Conservation (phyloP, 2,888 invertebrate genomes). For the Palloptera scutellata region DNA sequence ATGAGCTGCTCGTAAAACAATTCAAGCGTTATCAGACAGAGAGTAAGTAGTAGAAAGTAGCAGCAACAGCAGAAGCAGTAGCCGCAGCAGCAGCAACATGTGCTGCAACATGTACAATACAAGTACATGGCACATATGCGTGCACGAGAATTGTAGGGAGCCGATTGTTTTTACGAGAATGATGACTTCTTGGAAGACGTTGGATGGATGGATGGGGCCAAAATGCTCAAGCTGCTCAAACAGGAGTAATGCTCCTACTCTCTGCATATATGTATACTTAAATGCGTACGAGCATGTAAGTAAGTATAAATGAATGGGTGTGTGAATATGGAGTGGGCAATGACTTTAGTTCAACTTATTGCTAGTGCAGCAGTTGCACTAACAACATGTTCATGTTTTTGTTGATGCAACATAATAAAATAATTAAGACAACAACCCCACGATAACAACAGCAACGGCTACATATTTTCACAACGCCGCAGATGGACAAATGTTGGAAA, state of each 20-base stretch:
- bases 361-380: neutral
- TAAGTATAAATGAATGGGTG: no score
- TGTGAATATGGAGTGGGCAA: conserved; percentile 8
- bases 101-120: conserved; percentile 18
- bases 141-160: conserved; percentile 5
- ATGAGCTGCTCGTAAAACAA: conserved; percentile 23
- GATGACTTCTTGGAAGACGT: conserved; percentile 33
- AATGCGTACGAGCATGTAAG: no score
- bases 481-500: conserved; percentile 21
- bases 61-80: neutral
- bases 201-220: conserved; percentile 1
- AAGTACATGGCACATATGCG: neutral
- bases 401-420: conserved; percentile 36
- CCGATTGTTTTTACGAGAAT: neutral
- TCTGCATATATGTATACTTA: no score
- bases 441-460: conserved; percentile 16
- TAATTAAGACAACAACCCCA: conserved; percentile 36
- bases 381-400: conserved; percentile 20
- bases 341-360: conserved; percentile 14
- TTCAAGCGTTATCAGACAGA: conserved; percentile 20
- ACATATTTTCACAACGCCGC: conserved; percentile 16
- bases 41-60: neutral
- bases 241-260: no score
- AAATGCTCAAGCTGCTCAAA: no score
- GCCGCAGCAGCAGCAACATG: conserved; percentile 4